Percentiles rank a stretch among this genome's conserved stretches.
These are phyloP conservation scores for Graphium colonna DNA, from an alignment of 2,888 invertebrate species.

Conservation along the genomic window DNA sequence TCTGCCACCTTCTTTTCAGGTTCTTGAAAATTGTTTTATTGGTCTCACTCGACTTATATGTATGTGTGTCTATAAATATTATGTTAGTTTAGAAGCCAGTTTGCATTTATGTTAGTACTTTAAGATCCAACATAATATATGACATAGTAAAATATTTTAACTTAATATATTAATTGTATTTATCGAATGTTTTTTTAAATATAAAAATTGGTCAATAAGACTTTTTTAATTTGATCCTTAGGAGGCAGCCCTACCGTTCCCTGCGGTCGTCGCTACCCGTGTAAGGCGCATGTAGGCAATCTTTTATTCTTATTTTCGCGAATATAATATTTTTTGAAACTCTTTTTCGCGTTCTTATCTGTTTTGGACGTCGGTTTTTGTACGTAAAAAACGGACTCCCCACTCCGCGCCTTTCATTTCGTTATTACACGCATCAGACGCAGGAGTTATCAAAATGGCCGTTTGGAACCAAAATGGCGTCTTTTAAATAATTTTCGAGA, in stretches of 20 bases:
- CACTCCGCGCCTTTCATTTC: slow-evolving; percentile 25
- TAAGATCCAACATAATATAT: no score
- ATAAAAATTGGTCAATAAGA: no score
- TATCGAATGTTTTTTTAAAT: no score
- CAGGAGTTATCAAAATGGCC: slow-evolving; percentile 18
- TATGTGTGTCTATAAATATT: no score
- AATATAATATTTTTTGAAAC: slow-evolving; percentile 53
- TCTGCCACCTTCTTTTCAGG: no score
- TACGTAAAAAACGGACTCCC: slow-evolving; percentile 27
- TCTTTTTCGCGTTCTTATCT: slow-evolving; percentile 55
- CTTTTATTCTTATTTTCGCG: slow-evolving; percentile 46
- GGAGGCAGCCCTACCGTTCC: slow-evolving; percentile 41
- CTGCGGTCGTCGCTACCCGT: slow-evolving; percentile 46
- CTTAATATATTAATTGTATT: no score
- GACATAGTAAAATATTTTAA: no score
- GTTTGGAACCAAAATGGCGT: slow-evolving; percentile 6
- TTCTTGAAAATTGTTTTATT: no score
- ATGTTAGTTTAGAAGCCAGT: no score
- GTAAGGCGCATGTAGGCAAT: slow-evolving; percentile 42
- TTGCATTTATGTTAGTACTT: no score
- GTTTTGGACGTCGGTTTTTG: slow-evolving; percentile 36
- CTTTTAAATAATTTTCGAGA: slow-evolving; percentile 16
- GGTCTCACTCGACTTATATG: no score
- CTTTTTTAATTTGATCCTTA: no score
- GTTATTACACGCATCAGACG: slow-evolving; percentile 20